A percentile compares a stretch with the other conserved stretches of the same genome.
Evolutionary conservation across 2,113 vertebrate genomes (phyloP).

Genomic region (Phalacrocorax pelagicus): DNA sequence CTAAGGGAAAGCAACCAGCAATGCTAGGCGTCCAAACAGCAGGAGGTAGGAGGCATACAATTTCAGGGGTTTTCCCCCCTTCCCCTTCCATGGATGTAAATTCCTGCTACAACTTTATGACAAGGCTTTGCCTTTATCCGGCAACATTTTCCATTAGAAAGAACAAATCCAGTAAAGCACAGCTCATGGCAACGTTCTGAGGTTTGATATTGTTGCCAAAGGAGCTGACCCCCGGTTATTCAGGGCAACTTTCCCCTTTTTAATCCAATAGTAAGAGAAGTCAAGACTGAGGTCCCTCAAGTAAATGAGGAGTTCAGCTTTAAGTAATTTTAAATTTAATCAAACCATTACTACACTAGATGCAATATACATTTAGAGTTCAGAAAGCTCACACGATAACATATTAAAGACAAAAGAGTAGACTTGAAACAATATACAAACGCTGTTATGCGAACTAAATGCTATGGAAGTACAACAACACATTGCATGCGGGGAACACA

Average conservation of each 20-base stretch:
- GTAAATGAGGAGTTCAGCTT: background rate
- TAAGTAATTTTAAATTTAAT: background rate
- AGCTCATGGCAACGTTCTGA: background rate
- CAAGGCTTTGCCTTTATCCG: background rate
- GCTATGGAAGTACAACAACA: slow-evolving; percentile 13
- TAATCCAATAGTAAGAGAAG: background rate
- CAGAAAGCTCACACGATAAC: background rate
- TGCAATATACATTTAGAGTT: background rate
- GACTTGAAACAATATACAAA: slow-evolving; percentile 28
- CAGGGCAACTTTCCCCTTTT: background rate
- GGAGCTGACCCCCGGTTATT: background rate
- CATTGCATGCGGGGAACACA: background rate
- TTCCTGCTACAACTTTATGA: background rate
- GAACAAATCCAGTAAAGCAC: background rate
- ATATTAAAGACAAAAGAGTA: background rate
- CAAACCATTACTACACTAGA: background rate
- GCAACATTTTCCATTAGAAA: background rate
- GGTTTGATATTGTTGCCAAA: background rate
- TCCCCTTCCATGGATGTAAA: background rate
- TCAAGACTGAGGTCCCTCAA: background rate
- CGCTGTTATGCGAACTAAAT: background rate
- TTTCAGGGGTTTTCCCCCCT: background rate
- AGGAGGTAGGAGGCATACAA: background rate
- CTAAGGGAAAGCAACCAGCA: background rate
- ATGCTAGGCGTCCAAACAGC: background rate